Percentiles rank a stretch among this genome's conserved stretches.
Conservation (phyloP, 2,797 vertebrate genomes). For the Cottoperca gobio region DNA sequence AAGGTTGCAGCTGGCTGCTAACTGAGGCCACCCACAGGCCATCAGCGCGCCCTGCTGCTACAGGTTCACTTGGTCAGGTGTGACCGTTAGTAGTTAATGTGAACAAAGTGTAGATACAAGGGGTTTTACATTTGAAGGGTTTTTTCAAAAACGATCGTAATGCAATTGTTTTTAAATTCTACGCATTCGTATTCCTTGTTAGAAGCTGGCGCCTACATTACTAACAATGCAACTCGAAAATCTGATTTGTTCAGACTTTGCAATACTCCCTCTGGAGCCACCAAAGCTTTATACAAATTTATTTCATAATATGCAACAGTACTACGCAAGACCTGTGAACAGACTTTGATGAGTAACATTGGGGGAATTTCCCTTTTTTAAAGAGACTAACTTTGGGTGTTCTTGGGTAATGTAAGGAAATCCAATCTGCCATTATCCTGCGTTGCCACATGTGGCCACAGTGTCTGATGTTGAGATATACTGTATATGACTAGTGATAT, state of each 20-base stretch:
- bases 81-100: neutral
- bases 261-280: too few species aligned
- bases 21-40: neutral
- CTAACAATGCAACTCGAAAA: neutral
- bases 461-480: too few species aligned
- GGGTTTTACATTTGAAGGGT: too few species aligned
- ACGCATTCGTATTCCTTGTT: neutral
- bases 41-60: neutral
- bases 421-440: neutral
- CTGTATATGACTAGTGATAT: neutral
- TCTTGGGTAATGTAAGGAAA: slow-evolving; percentile 11
- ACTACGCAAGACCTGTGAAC: neutral
- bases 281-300: too few species aligned
- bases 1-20: slow-evolving; percentile 4
- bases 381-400: neutral
- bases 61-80: neutral
- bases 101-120: neutral
- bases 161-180: too few species aligned
- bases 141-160: too few species aligned
- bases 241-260: too few species aligned
- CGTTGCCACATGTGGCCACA: neutral
- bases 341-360: neutral
- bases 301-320: neutral
- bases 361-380: neutral
- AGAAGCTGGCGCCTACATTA: neutral